Evolutionary conservation across 2,888 invertebrate species (phyloP), one percentile per base, ranked within the genome.

Genomic region (Tholera decimalis): DNA sequence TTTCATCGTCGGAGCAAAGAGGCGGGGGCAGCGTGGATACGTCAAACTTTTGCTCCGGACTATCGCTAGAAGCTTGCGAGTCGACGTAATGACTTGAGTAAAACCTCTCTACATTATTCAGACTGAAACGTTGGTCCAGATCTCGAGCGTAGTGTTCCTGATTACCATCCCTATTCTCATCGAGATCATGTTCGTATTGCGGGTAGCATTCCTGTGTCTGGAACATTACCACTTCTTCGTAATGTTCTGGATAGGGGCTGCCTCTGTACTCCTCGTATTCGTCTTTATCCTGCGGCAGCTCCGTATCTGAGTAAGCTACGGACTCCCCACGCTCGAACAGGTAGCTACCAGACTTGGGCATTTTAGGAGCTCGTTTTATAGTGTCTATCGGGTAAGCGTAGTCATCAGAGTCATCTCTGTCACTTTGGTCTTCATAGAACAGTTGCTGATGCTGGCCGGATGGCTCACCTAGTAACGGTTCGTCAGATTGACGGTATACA

Each of bases 1-100:
- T 97, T 86, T 98, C 97, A 85, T 97, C 97, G 81, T 98, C 97
- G 59, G 97, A 96, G 84, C 98, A 96, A 75, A 97, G 94, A 58
- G 98, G 98, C 58, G 98, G 98, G n/a, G 98, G 98, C 83, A 98
- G 96, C 28, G 96, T 97, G 37, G 97, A 96, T 22, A 98, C 97
- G 84, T 98, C 97, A 86, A 98, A 97, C 85, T 96, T 96, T 62
- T 97, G 97, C 78, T 97, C 98, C n/a, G 97, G 97, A 62, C 97
- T 93, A 88, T 97, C 96, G 88, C 96, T 96, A 80, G 96, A 91
- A 84, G 97, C 96, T 88, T 97, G 96, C 82, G 96, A 96, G 91
- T 97, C 93, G 77, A 96, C 90, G 87, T 96, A 89, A 80, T 95
- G 88, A 92, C 96, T 91, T 89, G 92, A 91, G 92, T 96, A 89